phyloP scores from a whole-genome alignment of 2,888 invertebrate species.

The Patella depressa region DNA sequence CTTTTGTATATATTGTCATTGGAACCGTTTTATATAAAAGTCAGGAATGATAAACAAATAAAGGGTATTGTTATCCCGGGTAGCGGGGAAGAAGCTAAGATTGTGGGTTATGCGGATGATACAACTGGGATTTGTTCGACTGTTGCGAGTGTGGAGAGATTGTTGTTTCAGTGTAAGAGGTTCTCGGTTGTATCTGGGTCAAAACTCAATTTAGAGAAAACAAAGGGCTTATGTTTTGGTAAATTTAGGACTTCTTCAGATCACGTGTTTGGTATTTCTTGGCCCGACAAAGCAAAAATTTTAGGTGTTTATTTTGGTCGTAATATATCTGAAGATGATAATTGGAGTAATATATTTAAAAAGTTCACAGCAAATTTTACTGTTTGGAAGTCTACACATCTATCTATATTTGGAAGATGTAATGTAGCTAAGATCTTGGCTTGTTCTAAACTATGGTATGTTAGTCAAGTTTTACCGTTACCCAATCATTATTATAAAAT shows the following conservation, averaged over 20 bases:
- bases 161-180: constrained; percentile 10
- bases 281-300: constrained; percentile 36
- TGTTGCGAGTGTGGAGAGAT: not conserved
- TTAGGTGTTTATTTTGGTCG: constrained; percentile 36
- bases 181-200: constrained; percentile 19
- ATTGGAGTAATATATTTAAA: constrained; percentile 27
- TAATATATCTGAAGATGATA: constrained; percentile 27
- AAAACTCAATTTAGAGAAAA: constrained; percentile 21
- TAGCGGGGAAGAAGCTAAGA: not conserved
- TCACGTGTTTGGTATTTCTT: constrained; percentile 27
- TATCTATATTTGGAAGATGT: constrained; percentile 2
- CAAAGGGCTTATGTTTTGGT: constrained; percentile 9
- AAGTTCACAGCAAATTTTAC: constrained; percentile 32
- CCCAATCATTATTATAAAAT: not conserved
- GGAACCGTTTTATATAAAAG: not conserved
- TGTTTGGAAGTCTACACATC: constrained; percentile 19
- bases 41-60: not conserved
- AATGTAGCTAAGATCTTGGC: constrained; percentile 1
- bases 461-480: not conserved
- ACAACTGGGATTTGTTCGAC: not conserved
- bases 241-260: constrained; percentile 19
- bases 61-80: not conserved
- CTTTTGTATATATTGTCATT: not conserved
- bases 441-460: constrained; percentile 3
- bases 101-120: constrained; percentile 6